Evolutionary conservation across 2,888 invertebrate species (phyloP).

Genomic region (Drosophila paranaensis): DNA sequence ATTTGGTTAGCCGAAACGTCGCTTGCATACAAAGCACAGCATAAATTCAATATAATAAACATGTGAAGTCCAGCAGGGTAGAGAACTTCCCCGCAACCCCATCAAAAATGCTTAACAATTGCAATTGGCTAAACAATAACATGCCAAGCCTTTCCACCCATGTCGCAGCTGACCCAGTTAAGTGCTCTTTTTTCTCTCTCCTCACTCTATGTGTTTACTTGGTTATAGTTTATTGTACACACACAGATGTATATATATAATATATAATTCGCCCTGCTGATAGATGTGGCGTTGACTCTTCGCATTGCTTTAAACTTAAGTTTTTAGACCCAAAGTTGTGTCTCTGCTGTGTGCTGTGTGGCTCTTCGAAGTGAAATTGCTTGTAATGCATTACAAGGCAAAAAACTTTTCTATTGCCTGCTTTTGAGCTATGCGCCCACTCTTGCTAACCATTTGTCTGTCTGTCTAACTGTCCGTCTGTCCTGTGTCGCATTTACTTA

Average conservation of each 20-base stretch:
- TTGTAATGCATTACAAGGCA: slow-evolving; percentile 75
- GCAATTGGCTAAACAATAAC: slow-evolving; percentile 61
- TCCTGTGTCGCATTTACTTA: slow-evolving; percentile 52
- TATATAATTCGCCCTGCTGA: slow-evolving; percentile 35
- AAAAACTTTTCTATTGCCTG: slow-evolving; percentile 64
- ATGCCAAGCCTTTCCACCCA: slow-evolving; percentile 27
- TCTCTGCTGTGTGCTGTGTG: slow-evolving; percentile 25
- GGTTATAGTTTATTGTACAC: slow-evolving; percentile 44
- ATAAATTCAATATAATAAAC: slow-evolving; percentile 60
- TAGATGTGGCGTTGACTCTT: slow-evolving; percentile 49
- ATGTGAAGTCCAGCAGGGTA: slow-evolving; percentile 26
- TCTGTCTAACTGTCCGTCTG: slow-evolving; percentile 22
- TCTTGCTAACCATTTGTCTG: slow-evolving; percentile 5
- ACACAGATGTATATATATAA: not conserved
- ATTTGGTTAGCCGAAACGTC: slow-evolving; percentile 38
- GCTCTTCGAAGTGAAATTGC: slow-evolving; percentile 72
- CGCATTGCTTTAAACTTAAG: slow-evolving; percentile 51
- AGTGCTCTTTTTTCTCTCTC: not conserved
- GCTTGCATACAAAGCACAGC: slow-evolving; percentile 55
- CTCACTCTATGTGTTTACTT: slow-evolving; percentile 21
- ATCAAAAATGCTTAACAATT: slow-evolving; percentile 44
- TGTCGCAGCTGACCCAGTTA: slow-evolving; percentile 55
- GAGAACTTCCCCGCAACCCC: not conserved
- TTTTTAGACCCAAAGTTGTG: slow-evolving; percentile 38
- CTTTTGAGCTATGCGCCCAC: slow-evolving; percentile 51